Conservation (phyloP, 2,888 invertebrate genomes). For the Calliopum simillimum region DNA sequence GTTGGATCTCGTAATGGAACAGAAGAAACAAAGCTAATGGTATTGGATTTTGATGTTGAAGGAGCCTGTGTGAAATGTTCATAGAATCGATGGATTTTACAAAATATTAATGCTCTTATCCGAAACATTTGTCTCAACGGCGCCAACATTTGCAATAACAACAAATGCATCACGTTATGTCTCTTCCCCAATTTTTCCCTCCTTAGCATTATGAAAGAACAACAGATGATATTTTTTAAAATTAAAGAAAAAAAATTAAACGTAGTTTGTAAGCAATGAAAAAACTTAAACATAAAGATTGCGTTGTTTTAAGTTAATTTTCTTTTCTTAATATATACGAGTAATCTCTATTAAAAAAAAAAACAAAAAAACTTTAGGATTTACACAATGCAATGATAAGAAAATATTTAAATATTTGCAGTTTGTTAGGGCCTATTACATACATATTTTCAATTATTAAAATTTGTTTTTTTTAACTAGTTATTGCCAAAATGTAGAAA, state of each 20-base stretch:
- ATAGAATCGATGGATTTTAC: slow-evolving; percentile 53
- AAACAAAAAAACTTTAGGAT: neutral
- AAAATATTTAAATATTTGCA: slow-evolving; percentile 17
- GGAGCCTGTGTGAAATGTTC: slow-evolving; percentile 74
- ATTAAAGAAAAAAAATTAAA: slow-evolving; percentile 17
- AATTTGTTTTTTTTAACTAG: neutral
- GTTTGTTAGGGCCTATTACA: slow-evolving; percentile 9
- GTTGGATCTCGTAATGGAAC: slow-evolving; percentile 99
- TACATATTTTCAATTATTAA: neutral
- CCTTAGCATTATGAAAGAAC: slow-evolving; percentile 30
- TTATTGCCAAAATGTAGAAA: neutral
- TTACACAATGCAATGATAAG: neutral
- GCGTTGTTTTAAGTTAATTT: neutral
- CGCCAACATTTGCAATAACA: slow-evolving; percentile 15
- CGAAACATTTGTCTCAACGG: neutral
- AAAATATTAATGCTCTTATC: slow-evolving; percentile 37
- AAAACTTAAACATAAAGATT: neutral
- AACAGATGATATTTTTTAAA: slow-evolving; percentile 36
- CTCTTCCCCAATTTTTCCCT: slow-evolving; percentile 33
- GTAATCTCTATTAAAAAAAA: too few species aligned
- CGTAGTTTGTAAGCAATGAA: neutral
- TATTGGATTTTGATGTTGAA: slow-evolving; percentile 95
- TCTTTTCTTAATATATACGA: neutral
- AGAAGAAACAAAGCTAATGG: slow-evolving; percentile 97
- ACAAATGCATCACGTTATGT: slow-evolving; percentile 30